Evolutionary conservation across 2,113 vertebrate species (phyloP).

Genomic region (Dipodomys spectabilis): DNA sequence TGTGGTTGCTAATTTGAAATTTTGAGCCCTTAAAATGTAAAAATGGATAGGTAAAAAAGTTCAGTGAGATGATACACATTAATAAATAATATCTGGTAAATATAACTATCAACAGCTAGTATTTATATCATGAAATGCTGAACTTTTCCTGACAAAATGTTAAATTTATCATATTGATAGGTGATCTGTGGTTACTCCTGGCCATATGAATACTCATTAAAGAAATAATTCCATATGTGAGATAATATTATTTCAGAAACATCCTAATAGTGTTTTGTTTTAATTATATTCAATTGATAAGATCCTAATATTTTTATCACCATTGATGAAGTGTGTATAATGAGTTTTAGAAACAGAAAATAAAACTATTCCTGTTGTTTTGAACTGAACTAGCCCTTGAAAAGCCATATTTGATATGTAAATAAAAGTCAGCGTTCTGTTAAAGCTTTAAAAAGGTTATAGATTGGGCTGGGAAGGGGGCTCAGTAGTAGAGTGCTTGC

Average conservation of each 20-base stretch:
- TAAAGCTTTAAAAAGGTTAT: background rate
- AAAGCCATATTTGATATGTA: conserved; percentile 8
- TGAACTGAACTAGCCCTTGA: background rate
- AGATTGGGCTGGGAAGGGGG: too few species aligned
- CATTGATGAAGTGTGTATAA: background rate
- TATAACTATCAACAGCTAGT: background rate
- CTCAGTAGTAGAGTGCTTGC: too few species aligned
- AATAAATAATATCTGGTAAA: background rate
- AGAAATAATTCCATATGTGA: background rate
- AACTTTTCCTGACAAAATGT: conserved; percentile 10
- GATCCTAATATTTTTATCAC: background rate
- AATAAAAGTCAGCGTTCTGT: background rate
- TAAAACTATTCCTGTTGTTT: background rate
- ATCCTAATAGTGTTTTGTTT: background rate
- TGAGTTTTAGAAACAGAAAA: background rate
- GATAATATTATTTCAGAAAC: background rate
- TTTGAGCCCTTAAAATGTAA: background rate
- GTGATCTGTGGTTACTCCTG: background rate
- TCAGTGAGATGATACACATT: background rate
- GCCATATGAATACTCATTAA: background rate
- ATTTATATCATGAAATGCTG: background rate
- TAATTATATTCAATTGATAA: conserved; percentile 7
- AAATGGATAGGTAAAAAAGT: background rate
- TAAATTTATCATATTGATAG: background rate
- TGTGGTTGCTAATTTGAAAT: background rate